phyloP scores from a whole-genome alignment of 2,888 invertebrate species.

The Alloscopus bannaensis region DNA sequence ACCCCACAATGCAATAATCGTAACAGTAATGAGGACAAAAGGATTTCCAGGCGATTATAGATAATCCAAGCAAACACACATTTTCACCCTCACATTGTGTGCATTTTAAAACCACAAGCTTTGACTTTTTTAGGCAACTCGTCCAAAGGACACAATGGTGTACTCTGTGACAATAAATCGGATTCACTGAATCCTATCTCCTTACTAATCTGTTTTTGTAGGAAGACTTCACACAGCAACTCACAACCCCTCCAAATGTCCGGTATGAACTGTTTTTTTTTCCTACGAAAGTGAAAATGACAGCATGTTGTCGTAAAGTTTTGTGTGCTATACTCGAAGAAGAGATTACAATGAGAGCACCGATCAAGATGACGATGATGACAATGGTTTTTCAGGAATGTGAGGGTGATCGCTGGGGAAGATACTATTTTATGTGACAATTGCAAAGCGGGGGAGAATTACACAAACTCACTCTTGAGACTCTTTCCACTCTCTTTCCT shows the following conservation, averaged over 20 bases:
- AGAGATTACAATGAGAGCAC: neutral
- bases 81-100: too few species aligned
- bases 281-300: constrained; percentile 15
- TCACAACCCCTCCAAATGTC: too few species aligned
- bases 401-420: constrained; percentile 20
- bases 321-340: too few species aligned
- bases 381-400: too few species aligned
- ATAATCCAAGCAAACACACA: too few species aligned
- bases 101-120: too few species aligned
- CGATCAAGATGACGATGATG: neutral
- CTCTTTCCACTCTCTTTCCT: too few species aligned
- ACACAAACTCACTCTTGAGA: too few species aligned
- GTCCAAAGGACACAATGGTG: too few species aligned
- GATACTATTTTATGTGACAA: constrained; percentile 38
- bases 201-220: neutral
- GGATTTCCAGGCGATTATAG: constrained; percentile 33
- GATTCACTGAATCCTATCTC: neutral
- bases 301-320: constrained; percentile 26
- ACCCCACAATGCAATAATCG: constrained; percentile 8
- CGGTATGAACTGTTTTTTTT: too few species aligned
- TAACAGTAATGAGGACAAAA: constrained; percentile 10
- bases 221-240: constrained; percentile 1
- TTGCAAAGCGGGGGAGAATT: constrained; percentile 9
- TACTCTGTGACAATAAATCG: too few species aligned
- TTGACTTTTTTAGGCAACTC: too few species aligned